These are phyloP conservation scores for Passer domesticus DNA, from an alignment of 2,113 vertebrate genomes.

Conservation along the genomic window DNA sequence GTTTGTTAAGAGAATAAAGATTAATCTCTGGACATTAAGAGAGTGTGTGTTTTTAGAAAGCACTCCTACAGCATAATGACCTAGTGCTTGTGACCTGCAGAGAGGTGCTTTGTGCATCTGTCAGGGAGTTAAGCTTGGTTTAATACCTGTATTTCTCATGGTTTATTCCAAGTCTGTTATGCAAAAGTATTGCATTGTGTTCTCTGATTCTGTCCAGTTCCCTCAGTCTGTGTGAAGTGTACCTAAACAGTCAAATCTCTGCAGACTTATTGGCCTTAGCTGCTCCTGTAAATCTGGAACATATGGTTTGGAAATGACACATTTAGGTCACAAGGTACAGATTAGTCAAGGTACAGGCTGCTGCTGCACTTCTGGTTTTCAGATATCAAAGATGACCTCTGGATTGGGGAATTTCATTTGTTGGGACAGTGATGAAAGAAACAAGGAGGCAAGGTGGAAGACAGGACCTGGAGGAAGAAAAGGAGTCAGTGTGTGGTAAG, in stretches of 20 bases:
- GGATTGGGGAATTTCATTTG: not conserved
- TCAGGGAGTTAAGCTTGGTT: not conserved
- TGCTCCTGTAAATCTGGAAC: conserved; percentile 33
- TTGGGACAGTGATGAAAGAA: not conserved
- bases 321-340: conserved; percentile 15
- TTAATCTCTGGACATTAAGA: not conserved
- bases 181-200: not conserved
- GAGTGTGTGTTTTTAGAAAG: not conserved
- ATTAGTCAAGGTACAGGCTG: not conserved
- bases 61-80: not conserved
- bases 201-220: not conserved
- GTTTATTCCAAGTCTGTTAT: not conserved
- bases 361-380: not conserved
- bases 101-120: not conserved
- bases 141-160: not conserved
- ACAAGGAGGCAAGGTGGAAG: not conserved
- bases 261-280: not conserved
- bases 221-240: not conserved
- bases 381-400: not conserved
- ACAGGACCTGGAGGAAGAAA: not conserved
- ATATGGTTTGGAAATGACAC: conserved; percentile 18
- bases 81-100: not conserved
- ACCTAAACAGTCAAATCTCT: conserved; percentile 11
- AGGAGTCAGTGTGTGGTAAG: not conserved
- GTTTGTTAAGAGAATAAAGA: not conserved